A percentile compares a stretch with the other conserved stretches of the same genome.
phyloP scores from a whole-genome alignment of 2,797 vertebrate genomes.

The Xiphorhynchus erythropygius region DNA sequence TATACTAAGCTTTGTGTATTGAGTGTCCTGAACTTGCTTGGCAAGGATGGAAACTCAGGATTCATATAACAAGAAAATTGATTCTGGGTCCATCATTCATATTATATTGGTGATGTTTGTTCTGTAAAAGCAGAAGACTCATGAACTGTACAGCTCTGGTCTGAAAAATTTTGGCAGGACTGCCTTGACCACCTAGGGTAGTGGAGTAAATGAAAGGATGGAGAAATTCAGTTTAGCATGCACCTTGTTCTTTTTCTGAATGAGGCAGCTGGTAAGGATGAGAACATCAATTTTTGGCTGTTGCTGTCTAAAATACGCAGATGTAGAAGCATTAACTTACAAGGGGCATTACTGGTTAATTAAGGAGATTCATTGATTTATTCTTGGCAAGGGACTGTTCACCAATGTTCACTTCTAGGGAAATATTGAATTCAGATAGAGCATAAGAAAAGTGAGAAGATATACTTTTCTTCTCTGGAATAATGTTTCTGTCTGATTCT shows the following conservation, averaged over 20 bases:
- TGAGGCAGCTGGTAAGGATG: not conserved
- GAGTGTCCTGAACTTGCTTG: not conserved
- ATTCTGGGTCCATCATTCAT: not conserved
- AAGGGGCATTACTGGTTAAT: conserved; percentile 24
- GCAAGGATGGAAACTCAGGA: not conserved
- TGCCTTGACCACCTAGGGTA: not conserved
- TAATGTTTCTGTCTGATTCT: not conserved
- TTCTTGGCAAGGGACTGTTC: not conserved
- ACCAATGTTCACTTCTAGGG: not conserved
- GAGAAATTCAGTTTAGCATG: not conserved
- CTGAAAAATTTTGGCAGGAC: not conserved
- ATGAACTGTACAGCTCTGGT: not conserved
- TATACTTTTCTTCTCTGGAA: not conserved
- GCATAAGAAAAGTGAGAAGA: not conserved
- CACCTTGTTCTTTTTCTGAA: not conserved
- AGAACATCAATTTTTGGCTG: not conserved
- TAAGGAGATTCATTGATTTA: conserved; percentile 32
- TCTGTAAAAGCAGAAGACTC: not conserved
- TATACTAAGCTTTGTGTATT: not conserved
- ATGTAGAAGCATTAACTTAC: not conserved
- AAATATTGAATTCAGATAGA: conserved; percentile 39
- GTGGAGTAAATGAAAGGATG: not conserved
- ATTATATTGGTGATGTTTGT: not conserved
- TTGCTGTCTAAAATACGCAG: not conserved
- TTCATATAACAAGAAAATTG: not conserved